phyloP scores from a whole-genome alignment of 2,797 vertebrate genomes.

The Muscicapa comitata region DNA sequence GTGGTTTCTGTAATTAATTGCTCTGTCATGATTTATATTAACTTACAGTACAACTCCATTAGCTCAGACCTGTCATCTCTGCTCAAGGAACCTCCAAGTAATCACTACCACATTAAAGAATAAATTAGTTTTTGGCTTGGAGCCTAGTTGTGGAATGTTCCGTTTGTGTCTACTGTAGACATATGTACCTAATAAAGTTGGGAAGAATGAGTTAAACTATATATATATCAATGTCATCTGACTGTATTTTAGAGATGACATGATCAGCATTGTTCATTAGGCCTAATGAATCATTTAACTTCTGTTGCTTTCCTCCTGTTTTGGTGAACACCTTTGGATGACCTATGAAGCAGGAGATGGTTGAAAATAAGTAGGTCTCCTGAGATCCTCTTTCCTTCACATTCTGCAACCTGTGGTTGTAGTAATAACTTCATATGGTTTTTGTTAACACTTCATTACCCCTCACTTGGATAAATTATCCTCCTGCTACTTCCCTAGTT shows the following conservation, averaged over 20 bases:
- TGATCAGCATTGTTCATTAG: constrained; percentile 73
- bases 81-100: constrained; percentile 81
- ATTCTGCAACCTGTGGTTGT: constrained; percentile 74
- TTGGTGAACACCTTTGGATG: constrained; percentile 66
- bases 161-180: constrained; percentile 80
- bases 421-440: constrained; percentile 81
- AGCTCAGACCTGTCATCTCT: constrained; percentile 83
- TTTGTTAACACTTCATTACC: constrained; percentile 83
- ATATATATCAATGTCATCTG: constrained; percentile 71
- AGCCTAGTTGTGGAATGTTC: constrained; percentile 80
- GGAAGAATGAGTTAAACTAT: constrained; percentile 76
- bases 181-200: constrained; percentile 83
- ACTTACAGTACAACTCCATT: constrained; percentile 86
- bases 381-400: constrained; percentile 64
- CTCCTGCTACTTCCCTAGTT: constrained; percentile 70
- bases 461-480: constrained; percentile 79
- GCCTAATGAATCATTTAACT: constrained; percentile 72
- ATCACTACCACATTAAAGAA: constrained; percentile 85
- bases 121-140: constrained; percentile 82
- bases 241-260: constrained; percentile 68
- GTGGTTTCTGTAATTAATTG: constrained; percentile 86
- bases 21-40: constrained; percentile 86
- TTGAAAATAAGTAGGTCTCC: constrained; percentile 68
- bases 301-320: constrained; percentile 57
- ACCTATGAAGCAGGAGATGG: constrained; percentile 56